These are phyloP conservation scores for Falcunculus frontatus DNA, from an alignment of 2,113 vertebrate species.

Conservation along the genomic window DNA sequence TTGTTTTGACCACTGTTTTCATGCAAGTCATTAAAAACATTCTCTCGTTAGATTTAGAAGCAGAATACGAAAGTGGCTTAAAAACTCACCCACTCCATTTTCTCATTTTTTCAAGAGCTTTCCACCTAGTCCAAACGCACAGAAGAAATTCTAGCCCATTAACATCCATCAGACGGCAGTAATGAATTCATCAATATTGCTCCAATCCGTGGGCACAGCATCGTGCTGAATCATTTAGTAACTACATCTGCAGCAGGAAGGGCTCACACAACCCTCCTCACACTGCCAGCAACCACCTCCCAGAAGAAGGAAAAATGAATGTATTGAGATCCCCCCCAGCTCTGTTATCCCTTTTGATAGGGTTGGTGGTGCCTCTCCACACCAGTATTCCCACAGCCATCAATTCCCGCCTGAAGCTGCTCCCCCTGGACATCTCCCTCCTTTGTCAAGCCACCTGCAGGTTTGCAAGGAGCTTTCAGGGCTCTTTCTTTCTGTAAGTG, in stretches of 20 bases:
- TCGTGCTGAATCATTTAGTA: slow-evolving; percentile 38
- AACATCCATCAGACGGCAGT: slow-evolving; percentile 30
- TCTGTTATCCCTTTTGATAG: not conserved
- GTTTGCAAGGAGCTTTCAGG: not conserved
- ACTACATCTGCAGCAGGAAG: slow-evolving; percentile 20
- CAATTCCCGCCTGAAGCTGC: not conserved
- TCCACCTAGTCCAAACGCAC: not conserved
- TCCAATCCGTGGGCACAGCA: not conserved
- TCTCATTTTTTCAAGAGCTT: not conserved
- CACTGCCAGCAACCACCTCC: not conserved
- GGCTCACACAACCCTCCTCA: not conserved
- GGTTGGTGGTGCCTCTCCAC: not conserved
- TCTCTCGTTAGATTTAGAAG: not conserved
- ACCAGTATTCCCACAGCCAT: not conserved
- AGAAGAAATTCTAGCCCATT: slow-evolving; percentile 17
- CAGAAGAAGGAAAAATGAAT: not conserved
- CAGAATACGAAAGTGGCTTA: not conserved
- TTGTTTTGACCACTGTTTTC: slow-evolving; percentile 1
- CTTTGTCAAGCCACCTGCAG: not conserved
- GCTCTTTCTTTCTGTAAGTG: not conserved
- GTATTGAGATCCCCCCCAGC: not conserved
- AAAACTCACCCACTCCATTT: slow-evolving; percentile 11
- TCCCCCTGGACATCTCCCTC: not conserved
- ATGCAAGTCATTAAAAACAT: not conserved
- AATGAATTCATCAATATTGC: slow-evolving; percentile 35